Conservation (phyloP, 1,140 invertebrate species). For the Panagrolaimus sp. region DNA sequence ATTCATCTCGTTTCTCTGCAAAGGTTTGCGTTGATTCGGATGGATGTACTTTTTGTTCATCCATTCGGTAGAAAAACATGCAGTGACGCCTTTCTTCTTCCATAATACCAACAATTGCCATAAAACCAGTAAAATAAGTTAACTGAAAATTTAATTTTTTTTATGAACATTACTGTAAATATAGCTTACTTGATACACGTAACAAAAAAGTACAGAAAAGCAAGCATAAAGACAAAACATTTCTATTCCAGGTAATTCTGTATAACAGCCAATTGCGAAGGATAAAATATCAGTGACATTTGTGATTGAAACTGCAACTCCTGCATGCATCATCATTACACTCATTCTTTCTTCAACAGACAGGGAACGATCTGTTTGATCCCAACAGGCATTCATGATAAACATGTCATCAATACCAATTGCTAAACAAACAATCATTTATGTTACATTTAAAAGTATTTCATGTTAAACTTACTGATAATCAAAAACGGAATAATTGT, state of each 20-base stretch:
- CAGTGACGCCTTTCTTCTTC: constrained; percentile 58
- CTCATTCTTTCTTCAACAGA: constrained; percentile 51
- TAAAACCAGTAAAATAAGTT: constrained; percentile 60
- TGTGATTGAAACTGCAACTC: constrained; percentile 64
- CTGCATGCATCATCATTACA: constrained; percentile 59
- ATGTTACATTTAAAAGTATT: not conserved
- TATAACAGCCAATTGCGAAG: constrained; percentile 62
- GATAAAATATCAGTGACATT: constrained; percentile 64
- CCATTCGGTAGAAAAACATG: constrained; percentile 52
- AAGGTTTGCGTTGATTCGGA: not conserved
- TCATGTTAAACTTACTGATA: constrained; percentile 37
- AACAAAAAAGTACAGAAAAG: constrained; percentile 61
- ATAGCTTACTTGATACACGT: constrained; percentile 59
- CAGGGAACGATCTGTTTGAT: constrained; percentile 44
- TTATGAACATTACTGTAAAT: no score
- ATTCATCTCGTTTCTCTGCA: not conserved
- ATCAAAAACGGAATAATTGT: constrained; percentile 60
- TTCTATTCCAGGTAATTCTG: constrained; percentile 61
- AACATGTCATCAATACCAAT: constrained; percentile 66
- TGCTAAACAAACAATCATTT: constrained; percentile 49
- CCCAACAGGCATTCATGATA: constrained; percentile 62
- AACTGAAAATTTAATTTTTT: no score
- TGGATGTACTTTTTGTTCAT: constrained; percentile 22
- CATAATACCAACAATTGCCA: constrained; percentile 59
- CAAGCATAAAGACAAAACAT: constrained; percentile 62